Evolutionary conservation across 2,888 invertebrate species (phyloP), one percentile per base, ranked within the genome.

Genomic region (Cataglyphis altisquamis): DNA sequence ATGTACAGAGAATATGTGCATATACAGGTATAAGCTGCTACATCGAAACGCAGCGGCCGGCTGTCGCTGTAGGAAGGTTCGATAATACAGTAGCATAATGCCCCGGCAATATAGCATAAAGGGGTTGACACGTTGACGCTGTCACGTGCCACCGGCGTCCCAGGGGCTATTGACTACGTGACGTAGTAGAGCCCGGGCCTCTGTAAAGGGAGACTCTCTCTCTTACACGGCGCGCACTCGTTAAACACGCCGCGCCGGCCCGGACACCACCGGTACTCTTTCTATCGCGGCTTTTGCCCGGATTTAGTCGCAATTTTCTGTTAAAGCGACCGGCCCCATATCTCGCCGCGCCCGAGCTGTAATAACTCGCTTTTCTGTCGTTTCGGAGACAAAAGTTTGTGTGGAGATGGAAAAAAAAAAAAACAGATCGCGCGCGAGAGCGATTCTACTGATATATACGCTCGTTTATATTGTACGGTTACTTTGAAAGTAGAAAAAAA

Each of bases 41-140:
- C 74, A 39, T 39, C 87, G 89, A 86, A 89, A 86, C 80, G 75
- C 84, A 81, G 78, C 73, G 57, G 77, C 57, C 57, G 80, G 72
- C 63, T 85, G 84, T 87, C 85, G 89, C 72, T 80, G 86, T 84
- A 88, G 84, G 89, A 75, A 86, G 87, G 85, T 84, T 88, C 86
- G 86, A 90, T 90, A 90, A 88, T 89, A 89, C 84, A 88, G 89
- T 87, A 83, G 90, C 90, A 89, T 90, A 90, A 90, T 90, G 89
- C 89, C 52, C 72, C 55, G 84, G 88, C 87, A 89, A 90, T 90
- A 90, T 90, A 89, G 88, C 90, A 90, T 90, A 90, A 89, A 89
- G 90, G 90, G 88, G 86, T 86, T 90, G 90, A 90, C 91, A 89
- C 90, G 89, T 88, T 90, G 90, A 90, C 90, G 89, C 87, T 90